phyloP scores from a whole-genome alignment of 2,797 vertebrate genomes.

The Intellagama lesueurii region DNA sequence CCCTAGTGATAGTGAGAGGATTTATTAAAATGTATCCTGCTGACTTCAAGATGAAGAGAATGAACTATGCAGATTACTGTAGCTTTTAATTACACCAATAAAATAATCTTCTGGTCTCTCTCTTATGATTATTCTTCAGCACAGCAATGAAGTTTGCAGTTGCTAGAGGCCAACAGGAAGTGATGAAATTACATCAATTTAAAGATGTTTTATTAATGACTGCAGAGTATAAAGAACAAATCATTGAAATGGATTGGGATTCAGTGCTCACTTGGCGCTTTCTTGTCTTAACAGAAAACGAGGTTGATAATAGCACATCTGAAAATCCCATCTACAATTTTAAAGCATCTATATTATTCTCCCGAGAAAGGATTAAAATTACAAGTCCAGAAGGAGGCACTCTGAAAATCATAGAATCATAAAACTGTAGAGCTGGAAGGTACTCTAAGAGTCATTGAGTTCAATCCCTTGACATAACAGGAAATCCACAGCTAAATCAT shows the following conservation, averaged over 20 bases:
- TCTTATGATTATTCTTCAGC: conserved; percentile 20
- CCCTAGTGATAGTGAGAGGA: conserved; percentile 40
- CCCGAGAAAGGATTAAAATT: neutral
- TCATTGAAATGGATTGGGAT: conserved; percentile 18
- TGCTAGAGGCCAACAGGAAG: neutral
- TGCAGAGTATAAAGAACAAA: conserved; percentile 18
- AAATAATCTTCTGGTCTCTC: conserved; percentile 46
- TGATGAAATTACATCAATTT: conserved; percentile 22
- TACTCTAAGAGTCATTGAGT: neutral
- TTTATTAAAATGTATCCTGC: conserved; percentile 46
- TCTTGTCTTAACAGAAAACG: neutral
- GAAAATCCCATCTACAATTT: conserved; percentile 32
- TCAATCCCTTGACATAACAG: neutral
- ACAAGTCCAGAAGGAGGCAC: neutral
- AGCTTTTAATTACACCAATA: conserved; percentile 48
- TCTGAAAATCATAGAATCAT: neutral
- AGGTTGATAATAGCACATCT: neutral
- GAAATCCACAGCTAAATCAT: neutral
- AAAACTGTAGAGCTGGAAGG: neutral
- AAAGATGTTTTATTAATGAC: conserved; percentile 2
- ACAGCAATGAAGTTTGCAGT: conserved; percentile 39
- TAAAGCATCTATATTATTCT: neutral
- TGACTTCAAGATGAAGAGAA: conserved; percentile 39
- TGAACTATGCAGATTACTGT: conserved; percentile 43
- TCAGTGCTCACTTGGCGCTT: conserved; percentile 7